These are phyloP conservation scores for Subacronicta megacephala DNA, from an alignment of 2,888 invertebrate genomes.

Conservation along the genomic window DNA sequence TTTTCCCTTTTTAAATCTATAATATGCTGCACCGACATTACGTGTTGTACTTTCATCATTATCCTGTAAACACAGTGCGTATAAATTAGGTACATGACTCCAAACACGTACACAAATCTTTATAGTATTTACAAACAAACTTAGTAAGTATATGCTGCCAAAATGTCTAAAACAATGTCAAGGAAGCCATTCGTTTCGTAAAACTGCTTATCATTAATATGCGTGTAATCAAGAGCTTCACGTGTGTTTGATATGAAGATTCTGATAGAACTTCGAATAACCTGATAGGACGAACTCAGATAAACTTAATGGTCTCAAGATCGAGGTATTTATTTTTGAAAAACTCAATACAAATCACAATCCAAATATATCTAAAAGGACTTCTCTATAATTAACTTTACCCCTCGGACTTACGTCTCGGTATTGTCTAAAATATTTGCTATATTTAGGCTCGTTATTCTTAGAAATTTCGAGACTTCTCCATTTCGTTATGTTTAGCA, in stretches of 20 bases:
- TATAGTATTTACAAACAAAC: conserved; percentile 43
- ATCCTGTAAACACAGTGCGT: conserved; percentile 16
- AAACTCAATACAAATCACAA: conserved; percentile 1
- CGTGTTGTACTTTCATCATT: conserved; percentile 5
- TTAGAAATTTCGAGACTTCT: no score
- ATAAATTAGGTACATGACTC: conserved; percentile 29
- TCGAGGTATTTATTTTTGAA: conserved; percentile 13
- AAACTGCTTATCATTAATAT: conserved; percentile 24
- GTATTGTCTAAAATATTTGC: background rate
- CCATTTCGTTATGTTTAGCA: no score
- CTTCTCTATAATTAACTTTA: conserved; percentile 21
- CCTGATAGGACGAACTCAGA: no score
- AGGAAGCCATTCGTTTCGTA: conserved; percentile 22
- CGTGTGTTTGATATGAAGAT: conserved; percentile 9
- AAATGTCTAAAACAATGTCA: conserved; percentile 45
- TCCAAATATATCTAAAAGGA: conserved; percentile 1
- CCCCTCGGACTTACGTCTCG: background rate
- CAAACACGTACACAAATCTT: conserved; percentile 45
- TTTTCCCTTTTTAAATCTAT: no score
- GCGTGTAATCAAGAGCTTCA: conserved; percentile 7
- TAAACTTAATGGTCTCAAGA: conserved; percentile 3
- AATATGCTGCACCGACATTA: background rate
- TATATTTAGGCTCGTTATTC: conserved; percentile 8
- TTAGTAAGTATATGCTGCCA: conserved; percentile 23
- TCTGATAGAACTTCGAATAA: conserved; percentile 3